These are phyloP conservation scores for Camponotus vicinus DNA, from an alignment of 1,140 invertebrate species.

Conservation along the genomic window DNA sequence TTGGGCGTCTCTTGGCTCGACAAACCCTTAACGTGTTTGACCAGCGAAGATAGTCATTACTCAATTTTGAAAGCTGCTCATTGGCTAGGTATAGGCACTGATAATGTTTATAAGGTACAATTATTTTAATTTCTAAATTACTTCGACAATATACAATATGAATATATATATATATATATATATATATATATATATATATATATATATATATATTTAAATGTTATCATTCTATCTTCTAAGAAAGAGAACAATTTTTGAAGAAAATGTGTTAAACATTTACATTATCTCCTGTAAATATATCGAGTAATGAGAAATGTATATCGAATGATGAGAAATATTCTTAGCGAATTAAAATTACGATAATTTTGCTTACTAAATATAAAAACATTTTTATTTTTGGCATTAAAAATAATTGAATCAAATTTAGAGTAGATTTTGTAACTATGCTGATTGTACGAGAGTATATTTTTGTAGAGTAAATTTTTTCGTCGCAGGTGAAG, in stretches of 20 bases:
- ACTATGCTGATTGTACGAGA: neutral
- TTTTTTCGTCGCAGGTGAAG: constrained; percentile 86
- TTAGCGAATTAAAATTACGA: neutral
- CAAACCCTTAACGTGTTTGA: constrained; percentile 88
- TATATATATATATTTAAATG: no score
- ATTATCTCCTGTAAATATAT: no score
- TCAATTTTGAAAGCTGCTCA: constrained; percentile 93
- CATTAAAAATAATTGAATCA: neutral
- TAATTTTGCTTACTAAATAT: neutral
- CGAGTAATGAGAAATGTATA: no score
- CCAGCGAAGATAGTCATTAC: constrained; percentile 95
- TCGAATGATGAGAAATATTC: no score
- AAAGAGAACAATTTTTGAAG: no score
- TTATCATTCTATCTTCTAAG: no score
- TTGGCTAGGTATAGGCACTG: constrained; percentile 93
- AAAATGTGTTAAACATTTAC: no score
- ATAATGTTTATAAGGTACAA: constrained; percentile 86
- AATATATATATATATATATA: no score
- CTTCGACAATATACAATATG: no score
- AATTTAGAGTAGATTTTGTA: neutral
- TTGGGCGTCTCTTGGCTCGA: constrained; percentile 88
- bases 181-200: no score
- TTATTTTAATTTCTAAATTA: no score
- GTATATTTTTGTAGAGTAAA: neutral
- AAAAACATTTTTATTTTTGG: neutral